A percentile compares a stretch with the other conserved stretches of the same genome.
phyloP scores from a whole-genome alignment of 30 jellyfish, hydroid and myxozoan species.

The Hydractinia echinata region DNA sequence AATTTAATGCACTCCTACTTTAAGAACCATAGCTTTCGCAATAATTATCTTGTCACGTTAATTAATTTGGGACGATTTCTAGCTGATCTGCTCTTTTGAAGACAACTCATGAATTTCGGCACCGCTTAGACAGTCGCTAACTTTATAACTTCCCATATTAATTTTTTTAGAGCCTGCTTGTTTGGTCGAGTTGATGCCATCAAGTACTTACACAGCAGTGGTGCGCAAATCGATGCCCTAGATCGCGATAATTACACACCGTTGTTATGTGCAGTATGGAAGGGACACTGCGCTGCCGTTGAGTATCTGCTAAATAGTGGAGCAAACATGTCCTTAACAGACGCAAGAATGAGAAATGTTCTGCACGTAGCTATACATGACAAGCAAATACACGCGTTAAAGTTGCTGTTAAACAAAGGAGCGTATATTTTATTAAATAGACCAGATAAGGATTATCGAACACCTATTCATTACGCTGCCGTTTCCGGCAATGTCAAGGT shows the following conservation, averaged over 20 bases:
- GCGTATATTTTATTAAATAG: conserved; percentile 52
- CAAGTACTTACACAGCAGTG: conserved; percentile 45
- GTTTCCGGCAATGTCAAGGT: conserved; percentile 16
- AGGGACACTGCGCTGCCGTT: conserved; percentile 80
- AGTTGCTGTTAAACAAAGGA: conserved; percentile 48
- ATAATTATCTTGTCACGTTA: too few species aligned
- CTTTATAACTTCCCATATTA: not conserved
- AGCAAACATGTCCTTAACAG: conserved; percentile 59
- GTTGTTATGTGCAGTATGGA: conserved; percentile 80
- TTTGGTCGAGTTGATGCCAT: conserved; percentile 64
- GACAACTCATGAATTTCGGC: not conserved
- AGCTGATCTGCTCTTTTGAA: not conserved
- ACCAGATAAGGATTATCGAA: conserved; percentile 74
- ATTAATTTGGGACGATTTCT: too few species aligned
- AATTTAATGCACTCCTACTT: too few species aligned
- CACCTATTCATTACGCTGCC: conserved; percentile 96
- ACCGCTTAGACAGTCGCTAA: not conserved
- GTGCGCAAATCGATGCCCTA: conserved; percentile 60
- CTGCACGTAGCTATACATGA: conserved; percentile 82
- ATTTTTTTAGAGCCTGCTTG: conserved; percentile 53
- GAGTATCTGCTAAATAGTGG: conserved; percentile 42
- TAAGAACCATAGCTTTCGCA: too few species aligned
- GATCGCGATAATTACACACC: conserved; percentile 84
- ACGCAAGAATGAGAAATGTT: conserved; percentile 50
- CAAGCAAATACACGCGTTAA: conserved; percentile 44